A percentile compares a stretch with the other conserved stretches of the same genome.
Conservation (phyloP, 1,140 invertebrate genomes). For the Bombus vancouverensis region DNA sequence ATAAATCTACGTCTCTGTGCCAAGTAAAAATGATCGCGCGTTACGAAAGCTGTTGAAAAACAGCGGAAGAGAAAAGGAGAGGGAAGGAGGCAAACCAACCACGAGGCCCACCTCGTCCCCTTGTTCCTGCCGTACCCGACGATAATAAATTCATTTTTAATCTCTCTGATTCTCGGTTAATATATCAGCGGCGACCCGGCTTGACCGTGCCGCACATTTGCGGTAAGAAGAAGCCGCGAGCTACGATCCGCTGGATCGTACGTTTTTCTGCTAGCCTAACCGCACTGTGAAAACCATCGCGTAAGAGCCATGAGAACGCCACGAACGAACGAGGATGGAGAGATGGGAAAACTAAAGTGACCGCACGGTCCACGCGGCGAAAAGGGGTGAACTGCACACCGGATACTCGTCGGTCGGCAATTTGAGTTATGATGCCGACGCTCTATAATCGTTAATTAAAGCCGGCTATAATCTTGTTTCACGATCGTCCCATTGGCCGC, state of each 20-base stretch:
- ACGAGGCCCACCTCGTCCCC: not conserved
- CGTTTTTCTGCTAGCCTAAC: slow-evolving; percentile 55
- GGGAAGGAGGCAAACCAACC: too few species aligned
- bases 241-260: slow-evolving; percentile 33
- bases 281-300: slow-evolving; percentile 61
- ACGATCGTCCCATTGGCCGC: slow-evolving; percentile 19
- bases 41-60: not conserved
- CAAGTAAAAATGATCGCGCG: slow-evolving; percentile 30
- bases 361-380: slow-evolving; percentile 44
- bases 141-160: slow-evolving; percentile 58
- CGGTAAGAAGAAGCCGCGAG: slow-evolving; percentile 56
- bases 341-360: slow-evolving; percentile 46
- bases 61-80: not conserved
- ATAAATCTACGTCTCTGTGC: slow-evolving; percentile 22
- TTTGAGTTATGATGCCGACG: slow-evolving; percentile 58
- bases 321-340: slow-evolving; percentile 1
- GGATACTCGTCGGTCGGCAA: slow-evolving; percentile 25
- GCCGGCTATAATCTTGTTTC: slow-evolving; percentile 11
- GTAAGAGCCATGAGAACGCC: not conserved
- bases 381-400: slow-evolving; percentile 31
- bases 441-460: slow-evolving; percentile 64
- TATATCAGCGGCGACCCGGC: slow-evolving; percentile 54
- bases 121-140: not conserved
- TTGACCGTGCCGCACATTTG: slow-evolving; percentile 57
- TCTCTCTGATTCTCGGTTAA: slow-evolving; percentile 50